These are phyloP conservation scores for Solea senegalensis DNA, from an alignment of 2,113 vertebrate genomes.

Conservation along the genomic window DNA sequence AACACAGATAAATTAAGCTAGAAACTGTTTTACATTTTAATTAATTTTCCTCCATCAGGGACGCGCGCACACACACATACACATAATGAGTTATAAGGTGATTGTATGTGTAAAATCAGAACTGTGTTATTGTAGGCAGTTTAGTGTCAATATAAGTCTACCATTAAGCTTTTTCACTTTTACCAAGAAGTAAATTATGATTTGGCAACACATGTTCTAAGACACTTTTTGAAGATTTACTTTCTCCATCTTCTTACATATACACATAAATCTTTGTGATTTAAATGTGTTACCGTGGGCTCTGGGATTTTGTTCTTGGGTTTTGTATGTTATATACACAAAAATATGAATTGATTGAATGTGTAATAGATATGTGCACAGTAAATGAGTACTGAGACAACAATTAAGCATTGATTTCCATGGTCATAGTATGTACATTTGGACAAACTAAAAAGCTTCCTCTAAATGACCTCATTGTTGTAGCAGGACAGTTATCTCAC, in stretches of 20 bases:
- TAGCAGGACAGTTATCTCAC: slow-evolving; percentile 4
- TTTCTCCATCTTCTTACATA: neutral
- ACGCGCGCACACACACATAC: neutral
- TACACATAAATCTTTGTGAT: neutral
- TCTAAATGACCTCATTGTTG: neutral
- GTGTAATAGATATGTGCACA: neutral
- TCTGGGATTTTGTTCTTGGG: neutral
- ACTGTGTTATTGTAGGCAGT: neutral
- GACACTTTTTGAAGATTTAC: neutral
- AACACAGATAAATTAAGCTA: slow-evolving; percentile 74
- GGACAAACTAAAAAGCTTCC: neutral
- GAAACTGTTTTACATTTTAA: slow-evolving; percentile 80
- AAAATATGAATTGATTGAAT: neutral
- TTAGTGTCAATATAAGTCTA: neutral
- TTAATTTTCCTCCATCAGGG: slow-evolving; percentile 63
- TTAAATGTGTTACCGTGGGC: neutral
- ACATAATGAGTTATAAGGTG: neutral
- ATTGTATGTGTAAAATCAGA: slow-evolving; percentile 4
- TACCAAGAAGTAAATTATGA: neutral
- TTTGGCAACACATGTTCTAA: neutral
- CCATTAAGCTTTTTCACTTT: neutral
- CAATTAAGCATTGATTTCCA: no score
- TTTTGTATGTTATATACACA: neutral
- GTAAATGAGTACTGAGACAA: neutral
- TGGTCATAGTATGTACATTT: neutral